Evolutionary conservation across 2,797 vertebrate genomes (phyloP).

Genomic region (Pagetopsis macropterus): DNA sequence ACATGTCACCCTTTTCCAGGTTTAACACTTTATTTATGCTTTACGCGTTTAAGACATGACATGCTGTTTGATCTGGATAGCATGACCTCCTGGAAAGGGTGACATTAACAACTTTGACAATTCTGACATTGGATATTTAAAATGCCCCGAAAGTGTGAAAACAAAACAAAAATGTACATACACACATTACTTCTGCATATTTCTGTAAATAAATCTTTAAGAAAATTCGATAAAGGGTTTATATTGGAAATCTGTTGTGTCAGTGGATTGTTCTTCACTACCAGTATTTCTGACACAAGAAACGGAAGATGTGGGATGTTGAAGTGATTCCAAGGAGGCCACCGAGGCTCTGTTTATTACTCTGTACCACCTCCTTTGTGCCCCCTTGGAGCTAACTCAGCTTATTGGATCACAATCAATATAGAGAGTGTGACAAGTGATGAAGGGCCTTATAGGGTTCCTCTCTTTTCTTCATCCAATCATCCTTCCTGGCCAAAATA

Average conservation of each 20-base stretch:
- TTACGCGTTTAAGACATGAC: not conserved
- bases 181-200: not conserved
- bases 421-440: constrained; percentile 20
- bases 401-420: constrained; percentile 56
- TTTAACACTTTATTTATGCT: not conserved
- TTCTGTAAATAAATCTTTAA: constrained; percentile 40
- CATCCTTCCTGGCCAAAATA: constrained; percentile 10
- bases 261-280: constrained; percentile 11
- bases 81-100: not conserved
- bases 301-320: constrained; percentile 20
- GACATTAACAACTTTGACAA: not conserved
- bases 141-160: not conserved
- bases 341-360: constrained; percentile 10
- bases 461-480: constrained; percentile 22
- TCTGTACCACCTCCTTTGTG: constrained; percentile 21
- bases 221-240: not conserved
- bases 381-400: constrained; percentile 30
- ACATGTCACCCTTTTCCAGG: not conserved
- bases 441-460: constrained; percentile 43
- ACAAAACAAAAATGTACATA: constrained; percentile 1
- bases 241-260: not conserved
- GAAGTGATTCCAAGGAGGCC: constrained; percentile 30
- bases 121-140: not conserved
- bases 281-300: constrained; percentile 11
- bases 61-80: not conserved